Percentiles rank a stretch among this genome's conserved stretches.
phyloP scores from a whole-genome alignment of 2,888 invertebrate genomes.

The Bombylius major region DNA sequence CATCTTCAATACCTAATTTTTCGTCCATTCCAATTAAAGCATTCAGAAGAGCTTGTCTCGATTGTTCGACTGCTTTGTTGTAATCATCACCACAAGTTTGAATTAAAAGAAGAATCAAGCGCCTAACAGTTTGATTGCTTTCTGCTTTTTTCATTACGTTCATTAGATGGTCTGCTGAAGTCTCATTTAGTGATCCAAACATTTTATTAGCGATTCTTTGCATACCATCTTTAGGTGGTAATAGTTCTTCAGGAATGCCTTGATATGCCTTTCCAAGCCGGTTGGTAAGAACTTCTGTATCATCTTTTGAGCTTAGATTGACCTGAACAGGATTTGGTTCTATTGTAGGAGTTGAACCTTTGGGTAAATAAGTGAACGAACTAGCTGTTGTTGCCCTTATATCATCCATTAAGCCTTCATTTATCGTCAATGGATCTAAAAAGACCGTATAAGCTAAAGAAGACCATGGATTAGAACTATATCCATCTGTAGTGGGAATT shows the following conservation, averaged over 20 bases:
- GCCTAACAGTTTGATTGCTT: slow-evolving; percentile 58
- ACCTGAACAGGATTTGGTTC: slow-evolving; percentile 30
- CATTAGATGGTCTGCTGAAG: slow-evolving; percentile 60
- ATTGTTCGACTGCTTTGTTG: slow-evolving; percentile 56
- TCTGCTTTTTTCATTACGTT: slow-evolving; percentile 72
- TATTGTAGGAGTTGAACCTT: slow-evolving; percentile 19
- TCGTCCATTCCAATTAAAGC: slow-evolving; percentile 52
- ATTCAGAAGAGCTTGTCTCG: slow-evolving; percentile 53
- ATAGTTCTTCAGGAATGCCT: slow-evolving; percentile 40
- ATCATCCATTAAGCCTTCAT: slow-evolving; percentile 47
- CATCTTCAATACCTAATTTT: slow-evolving; percentile 26
- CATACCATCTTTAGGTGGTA: slow-evolving; percentile 51
- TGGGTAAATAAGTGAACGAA: slow-evolving; percentile 33
- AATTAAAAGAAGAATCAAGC: slow-evolving; percentile 60
- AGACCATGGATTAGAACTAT: slow-evolving; percentile 35
- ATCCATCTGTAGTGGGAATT: slow-evolving; percentile 10
- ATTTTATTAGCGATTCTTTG: slow-evolving; percentile 61
- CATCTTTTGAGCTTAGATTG: slow-evolving; percentile 23
- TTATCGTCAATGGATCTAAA: slow-evolving; percentile 58
- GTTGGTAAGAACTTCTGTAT: slow-evolving; percentile 14
- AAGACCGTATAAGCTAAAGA: slow-evolving; percentile 48
- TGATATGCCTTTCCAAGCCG: slow-evolving; percentile 37
- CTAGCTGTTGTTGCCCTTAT: slow-evolving; percentile 25
- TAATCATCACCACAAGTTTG: slow-evolving; percentile 64
- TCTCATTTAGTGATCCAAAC: slow-evolving; percentile 61